Conservation (phyloP, 2,888 invertebrate species). For the Thereva nobilitata region DNA sequence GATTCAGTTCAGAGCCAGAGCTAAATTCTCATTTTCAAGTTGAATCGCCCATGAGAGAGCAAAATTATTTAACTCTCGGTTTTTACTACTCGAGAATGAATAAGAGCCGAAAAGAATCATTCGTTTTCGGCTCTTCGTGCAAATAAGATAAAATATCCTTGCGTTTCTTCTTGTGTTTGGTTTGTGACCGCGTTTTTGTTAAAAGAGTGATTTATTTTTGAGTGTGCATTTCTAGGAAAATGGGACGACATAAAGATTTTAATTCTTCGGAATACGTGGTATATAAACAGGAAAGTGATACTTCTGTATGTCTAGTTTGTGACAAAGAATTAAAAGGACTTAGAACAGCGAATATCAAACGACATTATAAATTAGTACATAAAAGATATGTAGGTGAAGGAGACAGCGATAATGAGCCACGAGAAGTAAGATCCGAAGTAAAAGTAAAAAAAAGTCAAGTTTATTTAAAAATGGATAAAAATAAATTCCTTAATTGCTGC, state of each 20-base stretch:
- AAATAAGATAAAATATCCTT: too few relatives aligned
- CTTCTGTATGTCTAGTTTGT: constrained; percentile 2
- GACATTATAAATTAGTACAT: constrained; percentile 14
- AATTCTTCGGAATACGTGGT: neutral
- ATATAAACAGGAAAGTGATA: constrained; percentile 2
- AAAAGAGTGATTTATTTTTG: too few relatives aligned
- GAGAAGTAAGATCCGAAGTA: neutral
- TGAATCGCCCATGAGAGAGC: too few relatives aligned
- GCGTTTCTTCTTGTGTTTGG: too few relatives aligned
- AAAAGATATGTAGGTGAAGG: neutral
- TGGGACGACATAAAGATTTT: constrained; percentile 7
- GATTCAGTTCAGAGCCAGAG: too few relatives aligned
- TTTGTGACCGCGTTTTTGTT: too few relatives aligned
- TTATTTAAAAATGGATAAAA: constrained; percentile 13
- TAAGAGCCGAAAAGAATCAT: too few relatives aligned
- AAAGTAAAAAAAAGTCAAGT: neutral
- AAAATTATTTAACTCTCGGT: too few relatives aligned
- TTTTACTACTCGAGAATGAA: too few relatives aligned
- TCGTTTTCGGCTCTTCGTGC: too few relatives aligned
- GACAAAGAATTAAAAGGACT: constrained; percentile 14
- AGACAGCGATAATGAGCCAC: constrained; percentile 4
- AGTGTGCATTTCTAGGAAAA: too few relatives aligned
- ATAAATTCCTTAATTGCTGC: constrained; percentile 19
- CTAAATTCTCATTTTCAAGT: too few relatives aligned
- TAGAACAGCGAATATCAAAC: constrained; percentile 9